These are phyloP conservation scores for Melieria picta DNA, from an alignment of 2,888 invertebrate species.

Conservation along the genomic window DNA sequence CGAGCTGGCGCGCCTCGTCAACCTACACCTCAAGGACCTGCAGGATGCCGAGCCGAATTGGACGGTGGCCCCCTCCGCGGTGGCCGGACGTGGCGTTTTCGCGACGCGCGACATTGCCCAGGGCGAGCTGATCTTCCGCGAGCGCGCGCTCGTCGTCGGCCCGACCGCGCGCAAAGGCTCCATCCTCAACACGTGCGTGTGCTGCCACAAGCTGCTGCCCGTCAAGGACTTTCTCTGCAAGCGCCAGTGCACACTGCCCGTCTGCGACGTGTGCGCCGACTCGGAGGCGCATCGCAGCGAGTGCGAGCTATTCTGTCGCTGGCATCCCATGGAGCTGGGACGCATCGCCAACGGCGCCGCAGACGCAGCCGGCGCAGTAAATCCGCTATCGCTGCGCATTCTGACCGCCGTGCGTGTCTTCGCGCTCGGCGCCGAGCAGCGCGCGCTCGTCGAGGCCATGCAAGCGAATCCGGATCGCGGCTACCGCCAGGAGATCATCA, in stretches of 20 bases:
- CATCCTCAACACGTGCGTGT: slow-evolving; percentile 72
- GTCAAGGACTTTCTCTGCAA: slow-evolving; percentile 68
- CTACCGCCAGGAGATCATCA: slow-evolving; percentile 61
- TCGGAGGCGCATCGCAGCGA: slow-evolving; percentile 71
- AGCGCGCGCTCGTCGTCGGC: slow-evolving; percentile 76
- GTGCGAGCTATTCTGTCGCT: slow-evolving; percentile 72
- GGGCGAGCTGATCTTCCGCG: slow-evolving; percentile 78
- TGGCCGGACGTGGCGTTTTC: slow-evolving; percentile 78
- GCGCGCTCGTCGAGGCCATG: slow-evolving; percentile 60
- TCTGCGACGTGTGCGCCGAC: slow-evolving; percentile 75
- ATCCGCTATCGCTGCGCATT: slow-evolving; percentile 59
- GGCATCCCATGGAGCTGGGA: slow-evolving; percentile 68
- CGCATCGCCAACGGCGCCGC: background rate
- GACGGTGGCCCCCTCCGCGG: slow-evolving; percentile 71
- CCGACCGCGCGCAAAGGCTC: slow-evolving; percentile 71
- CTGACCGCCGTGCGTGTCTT: slow-evolving; percentile 62
- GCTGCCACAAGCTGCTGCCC: slow-evolving; percentile 70
- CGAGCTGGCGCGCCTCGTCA: slow-evolving; percentile 59
- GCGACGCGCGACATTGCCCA: slow-evolving; percentile 73
- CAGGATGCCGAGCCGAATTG: slow-evolving; percentile 67
- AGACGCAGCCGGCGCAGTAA: slow-evolving; percentile 44
- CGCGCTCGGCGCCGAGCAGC: slow-evolving; percentile 57
- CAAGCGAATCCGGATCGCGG: slow-evolving; percentile 62
- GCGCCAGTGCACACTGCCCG: slow-evolving; percentile 74
- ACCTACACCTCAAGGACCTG: slow-evolving; percentile 59